Base-by-base conservation (phyloP, 2,888 invertebrate species). In the Eupithecia pulchellata region DNA sequence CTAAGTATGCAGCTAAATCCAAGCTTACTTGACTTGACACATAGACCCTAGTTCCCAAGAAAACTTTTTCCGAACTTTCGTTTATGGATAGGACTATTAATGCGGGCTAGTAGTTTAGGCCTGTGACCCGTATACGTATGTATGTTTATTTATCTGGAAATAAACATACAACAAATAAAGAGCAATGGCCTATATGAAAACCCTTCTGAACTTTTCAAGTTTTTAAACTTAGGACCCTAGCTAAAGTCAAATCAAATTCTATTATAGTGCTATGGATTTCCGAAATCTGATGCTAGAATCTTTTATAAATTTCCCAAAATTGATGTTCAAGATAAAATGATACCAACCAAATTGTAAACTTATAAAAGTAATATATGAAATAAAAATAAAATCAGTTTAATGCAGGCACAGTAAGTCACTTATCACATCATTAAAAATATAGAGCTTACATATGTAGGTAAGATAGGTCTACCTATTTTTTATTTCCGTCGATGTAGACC, bases 81-180 rank as follows among this genome's bases (percentile, higher is more conserved):
- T 20, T 25, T 25, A 52, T 25, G 52, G 11, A 52, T 25, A 25
- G 25, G 52, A 52, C 20, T 13, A 11, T 11, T 9, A 25, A 52
- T 52, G 25, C 52, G 52, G 52, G 52, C 13, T 52, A 25, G 20
- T 52, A 52, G 52, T 52, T 52, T 25, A 52, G 52, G 52, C 20
- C 25, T 1, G 52, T 52, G 8, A 25, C 52, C 52, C 52, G 25
- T 52, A 52, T 52, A n/a, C n/a, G n/a, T n/a, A n/a, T n/a, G n/a
- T n/a, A n/a, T n/a, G n/a, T n/a, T n/a, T n/a, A n/a, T n/a, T n/a
- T n/a, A n/a, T n/a, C n/a, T n/a, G n/a, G n/a, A 20, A 47, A 47
- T 47, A 20, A n/a, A 47, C 25, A 1, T 25, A 25, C 52, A 25
- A 52, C 20, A 52, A 52, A 20, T 25, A 52, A 4, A 4, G 25